Percentiles rank a stretch among this genome's conserved stretches.
Conservation (phyloP, 1,140 invertebrate genomes). For the Chironomus tepperi region DNA sequence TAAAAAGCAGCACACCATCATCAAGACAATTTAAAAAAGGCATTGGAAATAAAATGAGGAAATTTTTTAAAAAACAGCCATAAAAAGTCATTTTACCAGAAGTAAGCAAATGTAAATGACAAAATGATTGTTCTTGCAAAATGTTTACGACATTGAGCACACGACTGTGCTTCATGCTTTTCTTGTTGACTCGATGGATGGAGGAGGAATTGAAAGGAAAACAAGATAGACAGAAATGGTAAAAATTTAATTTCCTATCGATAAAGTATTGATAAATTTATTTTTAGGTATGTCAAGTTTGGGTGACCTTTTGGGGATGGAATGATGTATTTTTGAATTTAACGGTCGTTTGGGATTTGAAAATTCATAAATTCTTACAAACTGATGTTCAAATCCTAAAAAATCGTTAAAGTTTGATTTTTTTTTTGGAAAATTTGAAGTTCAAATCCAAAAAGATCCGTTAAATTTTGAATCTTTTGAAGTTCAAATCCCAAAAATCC, state of each 20-base stretch:
- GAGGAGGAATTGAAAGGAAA: neutral
- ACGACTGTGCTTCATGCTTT: neutral
- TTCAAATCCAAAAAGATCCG: too few relatives aligned
- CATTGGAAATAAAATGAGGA: conserved; percentile 8
- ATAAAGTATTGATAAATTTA: neutral
- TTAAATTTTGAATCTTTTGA: too few relatives aligned
- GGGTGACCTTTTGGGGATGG: neutral
- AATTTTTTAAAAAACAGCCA: neutral
- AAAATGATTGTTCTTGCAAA: neutral
- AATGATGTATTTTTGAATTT: too few relatives aligned
- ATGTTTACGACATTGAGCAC: neutral
- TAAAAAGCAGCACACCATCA: neutral
- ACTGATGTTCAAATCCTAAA: too few relatives aligned
- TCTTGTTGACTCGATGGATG: neutral
- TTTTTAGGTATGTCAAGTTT: too few relatives aligned
- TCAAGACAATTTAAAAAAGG: neutral
- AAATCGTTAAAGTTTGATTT: too few relatives aligned
- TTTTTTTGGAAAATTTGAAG: too few relatives aligned
- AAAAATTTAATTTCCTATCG: conserved; percentile 9
- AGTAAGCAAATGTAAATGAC: neutral
- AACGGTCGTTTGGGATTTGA: too few relatives aligned
- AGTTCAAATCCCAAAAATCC: too few relatives aligned
- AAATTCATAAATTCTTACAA: too few relatives aligned
- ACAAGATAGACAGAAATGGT: neutral
- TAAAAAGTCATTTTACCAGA: neutral